Base-by-base conservation (phyloP, 2,888 invertebrate genomes). In the Lasioglossum lativentre region DNA sequence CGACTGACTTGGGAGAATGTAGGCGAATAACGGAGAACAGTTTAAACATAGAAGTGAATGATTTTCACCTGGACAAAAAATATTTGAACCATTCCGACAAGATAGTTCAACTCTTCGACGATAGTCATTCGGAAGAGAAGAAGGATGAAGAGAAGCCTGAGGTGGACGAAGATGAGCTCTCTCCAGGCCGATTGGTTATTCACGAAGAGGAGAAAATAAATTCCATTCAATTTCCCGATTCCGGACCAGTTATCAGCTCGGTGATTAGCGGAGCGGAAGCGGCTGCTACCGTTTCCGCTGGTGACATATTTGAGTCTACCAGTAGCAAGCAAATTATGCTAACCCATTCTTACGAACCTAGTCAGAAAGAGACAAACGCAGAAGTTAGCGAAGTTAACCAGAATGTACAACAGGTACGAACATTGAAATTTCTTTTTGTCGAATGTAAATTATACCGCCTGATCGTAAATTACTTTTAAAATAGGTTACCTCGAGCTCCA, bases 401-500 rank as follows among this genome's bases (percentile, higher is more conserved):
- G 27, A 75, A 63, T 8, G 19, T 10, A 8, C 88, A 83, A 27
- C 85, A 84, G 85, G 90, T 90, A 47, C 16, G 23, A 23, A 23
- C 16, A 3, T 72, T 30, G 16, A 72, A 19, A 42, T 30, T 30
- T 72, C 0, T 14, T 10, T 27, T n/a, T 30, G 19, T 4, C 27
- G 2, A 2, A 14, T 27, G 27, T 8, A 68, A 8, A 14, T 52
- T 52, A 71, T n/a, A 56, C 23, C 6, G 52, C n/a, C 14, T 56
- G 19, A 12, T 66, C 45, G 4, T 14, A 27, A 27, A n/a, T 30
- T 63, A 1, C 23, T 63, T 70, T 59, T 73, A 0, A n/a, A 82
- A 45, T 42, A 90, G 90, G 75, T 90, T 19, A 70, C 88, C 8
- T 84, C 90, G n/a, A 86, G 71, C n/a, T 73, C 82, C 2, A 75